These are phyloP conservation scores for Semotilus atromaculatus DNA, from an alignment of 2,797 vertebrate genomes.

Conservation along the genomic window DNA sequence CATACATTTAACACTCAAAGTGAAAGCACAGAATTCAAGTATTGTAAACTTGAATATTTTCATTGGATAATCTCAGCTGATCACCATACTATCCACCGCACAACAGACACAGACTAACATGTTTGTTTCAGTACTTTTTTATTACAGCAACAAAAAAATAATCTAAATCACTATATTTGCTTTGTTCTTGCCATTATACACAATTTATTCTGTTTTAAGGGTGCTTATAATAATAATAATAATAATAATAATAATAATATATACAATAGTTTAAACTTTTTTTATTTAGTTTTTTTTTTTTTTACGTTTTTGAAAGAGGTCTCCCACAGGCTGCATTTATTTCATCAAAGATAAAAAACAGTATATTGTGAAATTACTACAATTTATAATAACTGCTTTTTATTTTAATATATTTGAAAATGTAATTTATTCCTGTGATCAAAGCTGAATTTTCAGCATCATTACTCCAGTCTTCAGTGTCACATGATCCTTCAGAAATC, in stretches of 20 bases:
- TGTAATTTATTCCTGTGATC: background rate
- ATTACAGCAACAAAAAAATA: background rate
- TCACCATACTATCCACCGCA: background rate
- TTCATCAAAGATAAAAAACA: background rate
- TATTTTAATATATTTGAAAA: background rate
- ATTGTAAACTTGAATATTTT: background rate
- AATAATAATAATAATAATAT: no score
- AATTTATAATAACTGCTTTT: background rate
- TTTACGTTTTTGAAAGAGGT: background rate
- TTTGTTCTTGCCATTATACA: background rate
- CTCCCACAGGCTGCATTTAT: background rate
- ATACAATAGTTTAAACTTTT: background rate
- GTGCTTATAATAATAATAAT: background rate
- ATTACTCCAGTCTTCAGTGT: background rate
- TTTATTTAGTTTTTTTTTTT: accelerated
- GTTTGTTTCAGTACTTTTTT: conserved; percentile 39
- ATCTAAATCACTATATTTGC: background rate
- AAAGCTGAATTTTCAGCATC: background rate
- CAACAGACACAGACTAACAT: background rate
- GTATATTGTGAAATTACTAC: background rate
- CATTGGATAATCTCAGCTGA: background rate
- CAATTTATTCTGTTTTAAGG: background rate
- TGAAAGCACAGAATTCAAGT: background rate
- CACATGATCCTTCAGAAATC: no score
- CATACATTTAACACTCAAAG: background rate